phyloP scores from a whole-genome alignment of 2,113 vertebrate genomes.

The Tupaia chinensis region DNA sequence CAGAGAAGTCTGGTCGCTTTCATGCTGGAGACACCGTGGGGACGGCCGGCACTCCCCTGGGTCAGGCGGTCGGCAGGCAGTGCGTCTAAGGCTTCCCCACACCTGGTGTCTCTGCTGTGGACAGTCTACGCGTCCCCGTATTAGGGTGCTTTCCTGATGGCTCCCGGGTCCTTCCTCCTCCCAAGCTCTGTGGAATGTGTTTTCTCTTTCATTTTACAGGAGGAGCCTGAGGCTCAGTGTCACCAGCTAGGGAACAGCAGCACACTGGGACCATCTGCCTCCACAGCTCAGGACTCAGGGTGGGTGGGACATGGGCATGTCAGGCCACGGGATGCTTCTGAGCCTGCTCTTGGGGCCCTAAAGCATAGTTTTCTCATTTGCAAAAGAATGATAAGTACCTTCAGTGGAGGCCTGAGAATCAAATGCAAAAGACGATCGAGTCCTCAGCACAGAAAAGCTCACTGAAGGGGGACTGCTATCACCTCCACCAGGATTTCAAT shows the following conservation, averaged over 20 bases:
- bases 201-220: constrained; percentile 15
- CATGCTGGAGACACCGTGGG: not conserved
- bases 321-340: not conserved
- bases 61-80: too few species aligned
- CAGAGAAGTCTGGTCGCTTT: not conserved
- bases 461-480: not conserved
- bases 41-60: too few species aligned
- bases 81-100: not conserved
- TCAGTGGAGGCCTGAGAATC: not conserved
- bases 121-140: not conserved
- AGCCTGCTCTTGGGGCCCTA: not conserved
- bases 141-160: not conserved
- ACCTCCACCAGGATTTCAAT: too few species aligned
- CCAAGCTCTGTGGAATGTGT: not conserved
- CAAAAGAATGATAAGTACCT: not conserved
- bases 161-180: not conserved
- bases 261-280: not conserved
- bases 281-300: not conserved
- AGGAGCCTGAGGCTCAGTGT: not conserved
- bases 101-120: not conserved
- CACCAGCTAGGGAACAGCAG: not conserved
- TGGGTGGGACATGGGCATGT: too few species aligned
- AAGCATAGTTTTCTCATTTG: not conserved
- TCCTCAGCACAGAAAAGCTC: not conserved
- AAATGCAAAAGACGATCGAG: not conserved